Conservation (phyloP, 2,888 invertebrate species). For the Willowsia nigromaculata region DNA sequence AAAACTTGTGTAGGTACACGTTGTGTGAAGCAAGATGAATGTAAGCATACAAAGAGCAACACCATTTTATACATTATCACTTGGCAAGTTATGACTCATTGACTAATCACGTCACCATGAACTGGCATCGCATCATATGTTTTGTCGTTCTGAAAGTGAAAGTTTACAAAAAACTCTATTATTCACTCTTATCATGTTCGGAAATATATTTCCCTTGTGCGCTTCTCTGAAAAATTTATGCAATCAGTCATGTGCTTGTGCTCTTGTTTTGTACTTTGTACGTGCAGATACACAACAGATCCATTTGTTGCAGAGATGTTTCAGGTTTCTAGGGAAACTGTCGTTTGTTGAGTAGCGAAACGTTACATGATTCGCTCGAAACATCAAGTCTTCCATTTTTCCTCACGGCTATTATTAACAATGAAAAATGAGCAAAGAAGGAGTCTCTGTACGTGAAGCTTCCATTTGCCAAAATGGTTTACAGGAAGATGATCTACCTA, state of each 20-base stretch:
- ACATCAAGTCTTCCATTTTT: not conserved
- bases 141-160: conserved; percentile 26
- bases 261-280: not conserved
- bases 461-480: not conserved
- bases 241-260: not conserved
- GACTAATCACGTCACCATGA: not conserved
- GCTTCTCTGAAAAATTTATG: not conserved
- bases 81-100: conserved; percentile 51
- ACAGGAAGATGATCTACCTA: not conserved
- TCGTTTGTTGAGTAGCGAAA: not conserved
- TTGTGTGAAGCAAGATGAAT: not conserved
- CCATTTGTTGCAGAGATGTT: conserved; percentile 31
- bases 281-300: not conserved
- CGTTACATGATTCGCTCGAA: not conserved
- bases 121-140: not conserved
- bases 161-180: conserved; percentile 3
- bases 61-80: not conserved
- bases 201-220: conserved; percentile 18
- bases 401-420: not conserved
- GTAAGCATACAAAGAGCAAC: not conserved
- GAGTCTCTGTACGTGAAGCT: not conserved
- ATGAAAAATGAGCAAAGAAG: not conserved
- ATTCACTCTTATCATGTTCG: not conserved
- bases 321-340: not conserved
- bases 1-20: too few relatives aligned